Evolutionary conservation across 1,140 invertebrate species (phyloP).

Genomic region (Platorchestia sp.): DNA sequence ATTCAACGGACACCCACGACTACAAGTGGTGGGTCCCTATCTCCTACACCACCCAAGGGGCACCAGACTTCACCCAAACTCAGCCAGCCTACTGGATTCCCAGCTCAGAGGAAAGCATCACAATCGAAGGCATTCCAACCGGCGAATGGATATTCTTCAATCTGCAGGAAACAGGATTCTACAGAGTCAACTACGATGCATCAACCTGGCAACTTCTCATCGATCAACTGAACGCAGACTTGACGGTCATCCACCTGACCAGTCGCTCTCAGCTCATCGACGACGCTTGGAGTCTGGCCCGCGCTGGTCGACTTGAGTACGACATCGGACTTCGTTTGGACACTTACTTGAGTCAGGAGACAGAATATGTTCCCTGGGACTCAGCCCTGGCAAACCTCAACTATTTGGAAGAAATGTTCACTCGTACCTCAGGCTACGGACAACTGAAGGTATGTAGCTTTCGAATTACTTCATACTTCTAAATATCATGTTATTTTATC

Average conservation of each 20-base stretch:
- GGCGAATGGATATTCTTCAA: conserved; percentile 67
- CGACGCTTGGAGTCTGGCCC: conserved; percentile 86
- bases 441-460: conserved; percentile 59
- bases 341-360: conserved; percentile 63
- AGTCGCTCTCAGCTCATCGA: conserved; percentile 81
- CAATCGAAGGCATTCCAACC: conserved; percentile 59
- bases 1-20: conserved; percentile 54
- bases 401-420: conserved; percentile 60
- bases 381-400: conserved; percentile 59
- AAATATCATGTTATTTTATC: neutral
- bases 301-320: conserved; percentile 70
- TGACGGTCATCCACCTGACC: conserved; percentile 70
- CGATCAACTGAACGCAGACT: conserved; percentile 69
- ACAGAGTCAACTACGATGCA: conserved; percentile 75
- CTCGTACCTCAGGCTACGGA: conserved; percentile 59
- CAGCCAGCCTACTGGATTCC: conserved; percentile 63
- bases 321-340: conserved; percentile 58
- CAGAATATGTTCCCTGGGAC: conserved; percentile 66
- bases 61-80: conserved; percentile 64
- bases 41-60: conserved; percentile 60
- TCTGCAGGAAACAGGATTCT: conserved; percentile 71
- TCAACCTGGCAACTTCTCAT: conserved; percentile 73
- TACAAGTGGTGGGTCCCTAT: conserved; percentile 67
- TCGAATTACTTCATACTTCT: neutral
- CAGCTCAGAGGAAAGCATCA: conserved; percentile 58